A percentile compares a stretch with the other conserved stretches of the same genome.
Evolutionary conservation across 2,797 vertebrate genomes (phyloP).

Genomic region (Garrulus glandarius): DNA sequence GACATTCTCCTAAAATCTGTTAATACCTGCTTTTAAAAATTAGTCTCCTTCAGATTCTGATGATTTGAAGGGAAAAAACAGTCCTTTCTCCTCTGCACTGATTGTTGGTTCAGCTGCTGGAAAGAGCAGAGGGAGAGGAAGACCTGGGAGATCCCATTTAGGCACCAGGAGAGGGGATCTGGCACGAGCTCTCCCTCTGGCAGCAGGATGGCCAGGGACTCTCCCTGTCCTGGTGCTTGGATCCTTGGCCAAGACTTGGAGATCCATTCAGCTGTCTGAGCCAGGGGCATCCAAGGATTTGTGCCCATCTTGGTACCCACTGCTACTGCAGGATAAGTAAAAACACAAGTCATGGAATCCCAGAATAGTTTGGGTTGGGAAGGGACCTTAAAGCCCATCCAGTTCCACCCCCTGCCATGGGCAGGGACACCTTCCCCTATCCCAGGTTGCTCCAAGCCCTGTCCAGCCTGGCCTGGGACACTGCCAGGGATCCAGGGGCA

Average conservation of each 20-base stretch:
- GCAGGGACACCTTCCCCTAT: rapidly evolving
- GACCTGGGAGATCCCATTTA: neutral
- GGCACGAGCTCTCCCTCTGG: neutral
- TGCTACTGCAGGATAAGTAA: neutral
- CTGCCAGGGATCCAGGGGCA: neutral
- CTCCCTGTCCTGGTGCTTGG: neutral
- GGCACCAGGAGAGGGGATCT: neutral
- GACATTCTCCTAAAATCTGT: neutral
- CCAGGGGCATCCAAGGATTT: neutral
- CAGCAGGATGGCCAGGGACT: neutral
- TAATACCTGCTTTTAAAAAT: neutral
- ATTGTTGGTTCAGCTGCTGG: neutral
- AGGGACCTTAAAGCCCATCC: rapidly evolving
- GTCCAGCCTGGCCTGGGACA: rapidly evolving
- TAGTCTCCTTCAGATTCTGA: neutral
- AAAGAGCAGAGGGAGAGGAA: neutral
- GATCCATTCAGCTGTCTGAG: neutral
- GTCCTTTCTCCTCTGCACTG: neutral
- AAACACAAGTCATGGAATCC: neutral
- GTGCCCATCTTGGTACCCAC: neutral
- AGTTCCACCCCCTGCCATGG: rapidly evolving
- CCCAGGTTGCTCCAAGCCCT: rapidly evolving
- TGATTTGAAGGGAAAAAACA: neutral
- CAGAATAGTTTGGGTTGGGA: neutral
- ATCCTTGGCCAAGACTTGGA: neutral